These are phyloP conservation scores for Hormaphis cornu DNA, from an alignment of 1,140 invertebrate species.

Conservation along the genomic window DNA sequence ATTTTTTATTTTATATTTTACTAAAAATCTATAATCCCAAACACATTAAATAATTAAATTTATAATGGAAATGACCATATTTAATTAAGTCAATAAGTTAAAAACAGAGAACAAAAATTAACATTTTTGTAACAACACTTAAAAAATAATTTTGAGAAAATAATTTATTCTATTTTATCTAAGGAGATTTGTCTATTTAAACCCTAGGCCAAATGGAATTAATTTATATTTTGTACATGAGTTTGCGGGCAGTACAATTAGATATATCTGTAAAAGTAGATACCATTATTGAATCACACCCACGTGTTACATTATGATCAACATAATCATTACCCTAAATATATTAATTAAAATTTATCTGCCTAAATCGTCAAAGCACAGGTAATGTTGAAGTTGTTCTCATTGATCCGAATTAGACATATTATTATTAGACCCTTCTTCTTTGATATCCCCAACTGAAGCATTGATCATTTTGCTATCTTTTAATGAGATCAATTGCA, in stretches of 20 bases:
- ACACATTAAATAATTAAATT: neutral
- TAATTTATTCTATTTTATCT: neutral
- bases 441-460: slow-evolving; percentile 19
- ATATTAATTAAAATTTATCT: slow-evolving; percentile 6
- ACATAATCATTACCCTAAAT: neutral
- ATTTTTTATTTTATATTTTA: neutral
- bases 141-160: neutral
- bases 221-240: neutral
- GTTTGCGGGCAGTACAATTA: neutral
- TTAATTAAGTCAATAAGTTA: no score
- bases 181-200: neutral
- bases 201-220: neutral
- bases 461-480: slow-evolving; percentile 60
- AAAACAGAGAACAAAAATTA: slow-evolving; percentile 9
- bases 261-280: neutral
- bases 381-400: slow-evolving; percentile 31
- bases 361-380: slow-evolving; percentile 14
- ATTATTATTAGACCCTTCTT: neutral
- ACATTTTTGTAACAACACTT: neutral
- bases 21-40: slow-evolving; percentile 21
- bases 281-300: neutral
- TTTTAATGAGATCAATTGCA: slow-evolving; percentile 68
- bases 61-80: slow-evolving; percentile 18
- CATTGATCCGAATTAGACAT: slow-evolving; percentile 24
- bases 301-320: neutral